Evolutionary conservation across 2,113 vertebrate species (phyloP), one percentile per base, ranked within the genome.

Genomic region (Phrynosoma platyrhinos): DNA sequence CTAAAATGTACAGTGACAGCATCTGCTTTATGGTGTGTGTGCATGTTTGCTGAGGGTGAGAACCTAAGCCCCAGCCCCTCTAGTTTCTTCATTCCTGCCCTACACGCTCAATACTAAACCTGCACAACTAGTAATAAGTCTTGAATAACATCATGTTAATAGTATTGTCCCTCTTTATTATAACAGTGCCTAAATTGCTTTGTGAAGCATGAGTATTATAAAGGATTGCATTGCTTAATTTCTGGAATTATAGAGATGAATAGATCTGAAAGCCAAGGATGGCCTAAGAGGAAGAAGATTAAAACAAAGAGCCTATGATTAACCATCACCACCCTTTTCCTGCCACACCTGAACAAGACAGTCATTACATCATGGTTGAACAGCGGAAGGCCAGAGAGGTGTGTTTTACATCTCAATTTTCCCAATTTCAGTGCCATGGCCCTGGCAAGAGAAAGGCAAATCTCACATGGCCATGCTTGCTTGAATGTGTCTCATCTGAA

Each of bases 191-290:
- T 9, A 87, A 92, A 90, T 89, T 94, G 94, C 94, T 93, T 80
- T 93, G 71, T 81, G 87, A 96, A 93, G 93, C 91, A 90, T 89
- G 94, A 92, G 91, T 89, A 87, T 94, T 96, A 92, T 95, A 94
- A 95, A 94, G 89, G 94, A 88, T 89, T 85, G 86, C 78, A 36
- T 83, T 68, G 30, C 93, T 79, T 92, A 93, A 95, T 93, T 94
- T 94, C 89, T 89, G 91, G 91, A 95, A 96, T 96, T 97, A 96
- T 88, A 95, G 92, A 94, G 93, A 87, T 94, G 93, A 95, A 95
- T 93, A 92, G 91, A 91, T 94, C 95, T 94, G 93, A 95, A 94
- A 94, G 95, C 95, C 93, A 96, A 94, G 91, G 92, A 68, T 90
- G 91, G 91, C 91, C 93, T 92, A 92, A 93, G 7, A 88, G 90